Evolutionary conservation across 2,113 vertebrate genomes (phyloP).

Genomic region (Apteryx mantelli): DNA sequence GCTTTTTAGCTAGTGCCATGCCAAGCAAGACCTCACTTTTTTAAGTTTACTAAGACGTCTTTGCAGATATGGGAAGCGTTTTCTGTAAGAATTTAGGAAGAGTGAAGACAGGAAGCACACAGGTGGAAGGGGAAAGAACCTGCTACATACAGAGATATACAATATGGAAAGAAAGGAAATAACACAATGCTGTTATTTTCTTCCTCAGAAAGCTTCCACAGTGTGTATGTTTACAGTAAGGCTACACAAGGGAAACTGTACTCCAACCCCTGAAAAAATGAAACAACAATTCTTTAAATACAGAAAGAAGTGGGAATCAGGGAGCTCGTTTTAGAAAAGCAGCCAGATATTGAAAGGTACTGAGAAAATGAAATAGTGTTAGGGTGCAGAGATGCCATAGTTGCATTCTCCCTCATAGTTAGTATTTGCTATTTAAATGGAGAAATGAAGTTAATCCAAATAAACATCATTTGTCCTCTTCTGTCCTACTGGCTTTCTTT

Average conservation of each 20-base stretch:
- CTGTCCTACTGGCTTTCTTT: neutral
- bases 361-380: neutral
- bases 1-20: neutral
- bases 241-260: neutral
- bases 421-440: neutral
- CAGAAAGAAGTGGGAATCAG: neutral
- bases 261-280: neutral
- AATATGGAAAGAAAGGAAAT: neutral
- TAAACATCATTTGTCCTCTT: neutral
- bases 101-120: accelerated
- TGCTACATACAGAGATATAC: neutral
- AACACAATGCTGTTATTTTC: neutral
- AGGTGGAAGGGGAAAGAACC: neutral
- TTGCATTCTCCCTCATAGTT: neutral
- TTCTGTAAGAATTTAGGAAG: neutral
- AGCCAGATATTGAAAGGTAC: neutral
- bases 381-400: neutral
- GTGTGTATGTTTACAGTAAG: neutral
- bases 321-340: neutral
- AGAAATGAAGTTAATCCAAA: neutral
- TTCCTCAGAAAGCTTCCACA: neutral
- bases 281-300: neutral
- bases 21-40: neutral
- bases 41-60: neutral
- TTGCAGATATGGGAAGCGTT: neutral